Percentiles rank a stretch among this genome's conserved stretches.
Conservation (phyloP, 2,888 invertebrate genomes). For the Syrphus vitripennis region DNA sequence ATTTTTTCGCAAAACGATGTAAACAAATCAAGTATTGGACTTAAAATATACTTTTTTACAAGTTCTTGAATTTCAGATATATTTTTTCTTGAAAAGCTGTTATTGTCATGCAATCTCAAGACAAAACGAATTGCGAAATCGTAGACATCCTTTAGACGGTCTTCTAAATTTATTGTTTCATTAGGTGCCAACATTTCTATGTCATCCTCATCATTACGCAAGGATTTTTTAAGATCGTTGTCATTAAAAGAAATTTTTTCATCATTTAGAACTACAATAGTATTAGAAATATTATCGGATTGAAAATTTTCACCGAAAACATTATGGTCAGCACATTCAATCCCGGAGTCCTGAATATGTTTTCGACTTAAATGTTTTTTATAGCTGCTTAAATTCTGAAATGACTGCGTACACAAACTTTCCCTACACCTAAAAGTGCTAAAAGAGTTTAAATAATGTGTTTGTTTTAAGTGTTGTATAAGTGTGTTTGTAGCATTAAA, state of each 20-base stretch:
- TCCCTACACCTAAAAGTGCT: background rate
- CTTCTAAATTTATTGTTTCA: background rate
- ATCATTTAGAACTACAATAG: background rate
- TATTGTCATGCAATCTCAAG: background rate
- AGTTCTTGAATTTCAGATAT: background rate
- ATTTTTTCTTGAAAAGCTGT: slow-evolving; percentile 3
- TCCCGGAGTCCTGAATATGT: background rate
- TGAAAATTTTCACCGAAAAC: background rate
- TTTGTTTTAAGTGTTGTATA: background rate
- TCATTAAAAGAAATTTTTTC: background rate
- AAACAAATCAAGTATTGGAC: slow-evolving; percentile 4
- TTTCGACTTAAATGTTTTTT: background rate
- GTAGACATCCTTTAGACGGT: background rate
- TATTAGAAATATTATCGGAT: background rate
- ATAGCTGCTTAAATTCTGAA: slow-evolving; percentile 13
- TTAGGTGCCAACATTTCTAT: background rate
- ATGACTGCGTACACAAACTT: background rate
- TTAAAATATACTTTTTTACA: slow-evolving; percentile 1
- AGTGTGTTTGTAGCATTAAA: background rate
- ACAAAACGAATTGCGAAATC: background rate
- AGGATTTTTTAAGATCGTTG: background rate
- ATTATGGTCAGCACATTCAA: background rate
- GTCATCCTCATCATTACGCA: background rate
- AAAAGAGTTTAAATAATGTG: background rate
- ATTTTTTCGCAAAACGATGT: background rate